Base-by-base conservation (phyloP, 2,888 invertebrate species). In the Temnothorax ravouxi region DNA sequence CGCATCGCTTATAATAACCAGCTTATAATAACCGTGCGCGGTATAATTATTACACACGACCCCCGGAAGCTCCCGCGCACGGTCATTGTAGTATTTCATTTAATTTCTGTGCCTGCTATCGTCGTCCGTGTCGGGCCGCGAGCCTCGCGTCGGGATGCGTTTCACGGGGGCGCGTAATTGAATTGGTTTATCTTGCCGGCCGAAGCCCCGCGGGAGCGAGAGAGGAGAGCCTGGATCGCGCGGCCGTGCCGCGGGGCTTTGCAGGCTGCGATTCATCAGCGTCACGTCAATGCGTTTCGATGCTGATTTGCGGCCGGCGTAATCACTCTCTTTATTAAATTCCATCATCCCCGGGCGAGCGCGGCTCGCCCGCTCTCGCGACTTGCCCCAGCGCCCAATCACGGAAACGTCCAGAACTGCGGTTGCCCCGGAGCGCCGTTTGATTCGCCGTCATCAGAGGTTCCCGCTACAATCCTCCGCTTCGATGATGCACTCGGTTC, bases 301-400 rank as follows among this genome's bases (percentile, higher is more conserved):
- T 89, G 84, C 89, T 89, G 91, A 90, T 90, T 90, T 90, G 89
- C 87, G 91, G 91, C 83, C 71, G 76, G 71, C 89, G 91, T 90
- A 90, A 90, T 90, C 90, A 89, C 88, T 86, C 87, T 88, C 86
- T 90, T 91, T 91, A 90, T 90, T 90, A 90, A 90, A 90, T 90
- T 89, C 89, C 83, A 69, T 83, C 84, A 76, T 86, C 84, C 87
- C 87, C 83, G 84, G 76, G 50, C 74, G 52, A 72, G 67, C 47
- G 69, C 64, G 75, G 56, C 52, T 25, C 59, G 76, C 54, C 38
- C 38, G 34, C 56, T 25, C 69, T 85, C 76, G 83, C 87, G 86
- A 87, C 88, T 87, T 90, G 87, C 76, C 84, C 62, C 84, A 85
- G 82, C 88, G 88, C 90, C 89, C 90, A 90, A 90, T 90, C 90